These are phyloP conservation scores for Oncorhynchus nerka DNA, from an alignment of 2,113 vertebrate genomes.

Conservation along the genomic window DNA sequence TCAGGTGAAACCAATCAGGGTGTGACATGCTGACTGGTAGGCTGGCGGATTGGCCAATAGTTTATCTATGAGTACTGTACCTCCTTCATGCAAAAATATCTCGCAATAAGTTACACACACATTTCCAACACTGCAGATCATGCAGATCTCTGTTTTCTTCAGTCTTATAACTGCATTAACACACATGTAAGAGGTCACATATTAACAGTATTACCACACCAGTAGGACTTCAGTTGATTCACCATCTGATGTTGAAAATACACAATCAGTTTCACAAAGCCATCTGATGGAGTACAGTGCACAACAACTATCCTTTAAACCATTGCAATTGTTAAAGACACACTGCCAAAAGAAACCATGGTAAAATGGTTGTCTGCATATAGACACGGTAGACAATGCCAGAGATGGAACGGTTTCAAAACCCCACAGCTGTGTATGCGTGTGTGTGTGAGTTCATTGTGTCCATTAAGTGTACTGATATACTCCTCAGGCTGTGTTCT, in stretches of 20 bases:
- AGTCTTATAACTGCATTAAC: background rate
- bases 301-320: background rate
- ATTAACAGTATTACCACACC: too few species aligned
- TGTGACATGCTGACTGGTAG: too few species aligned
- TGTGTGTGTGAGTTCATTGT: background rate
- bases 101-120: background rate
- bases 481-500: background rate
- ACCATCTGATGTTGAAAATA: background rate
- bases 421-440: conserved; percentile 22
- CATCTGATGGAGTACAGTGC: background rate
- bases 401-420: conserved; percentile 15
- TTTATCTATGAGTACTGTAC: background rate
- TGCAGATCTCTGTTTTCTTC: background rate
- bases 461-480: background rate
- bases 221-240: too few species aligned
- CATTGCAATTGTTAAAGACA: background rate
- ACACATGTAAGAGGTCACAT: too few species aligned
- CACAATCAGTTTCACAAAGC: background rate
- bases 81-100: background rate
- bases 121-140: background rate
- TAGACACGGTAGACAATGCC: conserved; percentile 4
- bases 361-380: conserved; percentile 6
- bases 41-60: too few species aligned
- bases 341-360: background rate
- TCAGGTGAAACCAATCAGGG: too few species aligned